These are phyloP conservation scores for Cyrtodaria siliqua DNA, from an alignment of 2,888 invertebrate genomes.

Conservation along the genomic window DNA sequence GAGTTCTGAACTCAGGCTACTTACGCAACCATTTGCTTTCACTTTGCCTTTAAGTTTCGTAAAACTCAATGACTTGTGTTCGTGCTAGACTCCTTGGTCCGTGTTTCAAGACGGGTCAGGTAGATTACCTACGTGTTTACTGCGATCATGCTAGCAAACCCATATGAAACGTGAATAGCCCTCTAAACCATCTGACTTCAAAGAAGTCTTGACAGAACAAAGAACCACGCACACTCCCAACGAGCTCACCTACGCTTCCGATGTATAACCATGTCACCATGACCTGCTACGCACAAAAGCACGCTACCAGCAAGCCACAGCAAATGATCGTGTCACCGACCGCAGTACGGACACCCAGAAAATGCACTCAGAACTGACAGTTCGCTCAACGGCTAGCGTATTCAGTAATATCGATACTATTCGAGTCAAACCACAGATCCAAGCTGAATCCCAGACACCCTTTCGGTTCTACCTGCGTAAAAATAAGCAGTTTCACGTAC, in stretches of 20 bases:
- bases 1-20: conserved; percentile 78
- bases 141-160: conserved; percentile 61
- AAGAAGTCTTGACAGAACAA: too few relatives aligned
- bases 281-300: conserved; percentile 27
- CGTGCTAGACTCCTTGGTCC: conserved; percentile 91
- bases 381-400: conserved; percentile 84
- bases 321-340: conserved; percentile 63
- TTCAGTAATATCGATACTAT: conserved; percentile 18
- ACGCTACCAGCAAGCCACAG: conserved; percentile 69
- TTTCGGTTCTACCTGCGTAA: conserved; percentile 85
- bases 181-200: too few relatives aligned
- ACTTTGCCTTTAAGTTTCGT: conserved; percentile 89
- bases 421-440: neutral
- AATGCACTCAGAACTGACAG: conserved; percentile 88
- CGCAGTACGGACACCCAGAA: conserved; percentile 70
- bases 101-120: conserved; percentile 92
- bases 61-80: conserved; percentile 90
- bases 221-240: too few relatives aligned
- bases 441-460: conserved; percentile 58
- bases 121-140: conserved; percentile 66
- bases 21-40: conserved; percentile 88
- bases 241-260: conserved; percentile 40
- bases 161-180: too few relatives aligned
- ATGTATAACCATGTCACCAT: conserved; percentile 29
- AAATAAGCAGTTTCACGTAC: conserved; percentile 87